These are phyloP conservation scores for Proterorhinus semilunaris DNA, from an alignment of 2,113 vertebrate species.

Conservation along the genomic window DNA sequence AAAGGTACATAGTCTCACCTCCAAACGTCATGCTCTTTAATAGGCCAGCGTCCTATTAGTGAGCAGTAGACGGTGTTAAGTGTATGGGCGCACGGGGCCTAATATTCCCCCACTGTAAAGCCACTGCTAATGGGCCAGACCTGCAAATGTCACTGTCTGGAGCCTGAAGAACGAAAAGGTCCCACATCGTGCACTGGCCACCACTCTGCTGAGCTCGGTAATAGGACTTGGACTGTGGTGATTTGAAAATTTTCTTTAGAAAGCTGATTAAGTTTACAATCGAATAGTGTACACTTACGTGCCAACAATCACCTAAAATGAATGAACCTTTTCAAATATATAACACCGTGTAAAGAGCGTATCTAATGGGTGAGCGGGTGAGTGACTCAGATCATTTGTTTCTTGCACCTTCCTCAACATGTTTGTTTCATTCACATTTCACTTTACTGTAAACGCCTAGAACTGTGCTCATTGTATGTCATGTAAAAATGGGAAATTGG, in stretches of 20 bases:
- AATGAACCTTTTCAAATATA: too few relatives aligned
- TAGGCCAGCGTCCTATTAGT: conserved; percentile 1
- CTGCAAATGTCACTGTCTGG: conserved; percentile 6
- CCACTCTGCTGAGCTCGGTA: not conserved
- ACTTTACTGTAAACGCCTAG: too few relatives aligned
- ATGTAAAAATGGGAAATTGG: too few relatives aligned
- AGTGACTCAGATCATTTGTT: too few relatives aligned
- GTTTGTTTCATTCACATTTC: too few relatives aligned
- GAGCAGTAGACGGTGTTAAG: conserved; percentile 2
- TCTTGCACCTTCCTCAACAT: too few relatives aligned
- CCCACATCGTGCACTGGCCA: not conserved
- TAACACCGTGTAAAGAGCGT: too few relatives aligned
- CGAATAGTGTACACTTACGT: too few relatives aligned
- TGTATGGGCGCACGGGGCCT: not conserved
- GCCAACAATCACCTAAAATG: too few relatives aligned
- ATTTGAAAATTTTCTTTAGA: not conserved
- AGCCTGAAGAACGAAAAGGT: not conserved
- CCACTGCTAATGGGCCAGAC: conserved; percentile 4
- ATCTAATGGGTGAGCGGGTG: too few relatives aligned
- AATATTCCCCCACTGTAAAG: not conserved
- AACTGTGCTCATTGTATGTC: too few relatives aligned
- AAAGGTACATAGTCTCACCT: not conserved
- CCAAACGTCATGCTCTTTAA: not conserved
- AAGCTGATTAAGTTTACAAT: not conserved
- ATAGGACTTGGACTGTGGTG: not conserved